Evolutionary conservation across 2,888 invertebrate species (phyloP).

Genomic region (Loripinus fragilis): DNA sequence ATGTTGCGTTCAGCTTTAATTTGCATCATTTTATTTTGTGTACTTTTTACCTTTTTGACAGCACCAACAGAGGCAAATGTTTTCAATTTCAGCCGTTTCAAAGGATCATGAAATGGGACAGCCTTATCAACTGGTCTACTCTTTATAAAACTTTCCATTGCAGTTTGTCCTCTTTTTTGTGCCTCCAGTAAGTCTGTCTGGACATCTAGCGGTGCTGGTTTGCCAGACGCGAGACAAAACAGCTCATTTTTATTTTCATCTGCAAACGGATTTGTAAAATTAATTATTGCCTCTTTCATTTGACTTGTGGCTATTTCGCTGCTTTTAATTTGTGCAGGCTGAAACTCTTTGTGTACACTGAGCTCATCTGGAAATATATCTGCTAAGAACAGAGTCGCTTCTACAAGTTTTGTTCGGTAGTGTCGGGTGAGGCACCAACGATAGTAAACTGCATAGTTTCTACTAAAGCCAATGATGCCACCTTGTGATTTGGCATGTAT

Average conservation of each 20-base stretch:
- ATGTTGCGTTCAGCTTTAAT: slow-evolving; percentile 21
- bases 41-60: background rate
- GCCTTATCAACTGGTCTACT: background rate
- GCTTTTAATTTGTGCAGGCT: slow-evolving; percentile 34
- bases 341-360: background rate
- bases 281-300: slow-evolving; percentile 31
- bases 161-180: background rate
- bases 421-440: slow-evolving; percentile 29
- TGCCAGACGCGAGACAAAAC: slow-evolving; percentile 43
- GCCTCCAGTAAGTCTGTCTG: background rate
- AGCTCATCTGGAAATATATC: background rate
- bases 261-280: slow-evolving; percentile 46
- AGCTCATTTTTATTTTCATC: slow-evolving; percentile 30
- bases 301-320: slow-evolving; percentile 37
- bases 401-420: background rate
- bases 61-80: background rate
- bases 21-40: background rate
- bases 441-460: slow-evolving; percentile 32
- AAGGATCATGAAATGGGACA: background rate
- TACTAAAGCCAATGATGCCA: slow-evolving; percentile 30
- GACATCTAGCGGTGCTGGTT: slow-evolving; percentile 31
- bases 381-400: background rate
- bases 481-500: slow-evolving; percentile 29
- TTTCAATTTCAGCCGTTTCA: background rate
- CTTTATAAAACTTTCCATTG: background rate